Conservation (phyloP, 2,113 vertebrate species). For the Anser cygnoides region DNA sequence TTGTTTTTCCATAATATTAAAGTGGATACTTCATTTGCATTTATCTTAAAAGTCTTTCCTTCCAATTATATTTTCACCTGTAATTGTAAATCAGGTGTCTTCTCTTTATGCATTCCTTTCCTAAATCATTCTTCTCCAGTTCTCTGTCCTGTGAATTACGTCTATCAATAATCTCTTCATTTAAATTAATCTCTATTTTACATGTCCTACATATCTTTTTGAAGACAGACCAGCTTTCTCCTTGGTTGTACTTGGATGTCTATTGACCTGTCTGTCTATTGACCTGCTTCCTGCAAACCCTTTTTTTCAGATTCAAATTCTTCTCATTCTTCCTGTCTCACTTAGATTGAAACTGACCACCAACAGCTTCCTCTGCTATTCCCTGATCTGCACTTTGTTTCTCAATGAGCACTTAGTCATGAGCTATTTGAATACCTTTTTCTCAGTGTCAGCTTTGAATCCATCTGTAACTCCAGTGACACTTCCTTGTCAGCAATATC, state of each 20-base stretch:
- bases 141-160: not conserved
- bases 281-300: not conserved
- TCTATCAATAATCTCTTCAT: not conserved
- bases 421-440: constrained; percentile 26
- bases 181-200: not conserved
- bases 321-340: not conserved
- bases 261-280: constrained; percentile 26
- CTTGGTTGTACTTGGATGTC: not conserved
- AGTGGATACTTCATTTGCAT: not conserved
- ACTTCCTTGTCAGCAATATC: constrained; percentile 37
- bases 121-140: not conserved
- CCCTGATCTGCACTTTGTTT: not conserved
- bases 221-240: not conserved
- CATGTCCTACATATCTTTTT: not conserved
- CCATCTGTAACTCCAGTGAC: constrained; percentile 18
- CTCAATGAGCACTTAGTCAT: constrained; percentile 38
- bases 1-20: not conserved
- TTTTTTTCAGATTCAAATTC: not conserved
- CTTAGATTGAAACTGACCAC: constrained; percentile 42
- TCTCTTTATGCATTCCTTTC: not conserved
- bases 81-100: not conserved
- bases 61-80: not conserved
- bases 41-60: not conserved
- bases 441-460: constrained; percentile 19
- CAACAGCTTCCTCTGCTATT: constrained; percentile 23